Evolutionary conservation across 1,140 invertebrate species (phyloP).

Genomic region (Magallana angulata): DNA sequence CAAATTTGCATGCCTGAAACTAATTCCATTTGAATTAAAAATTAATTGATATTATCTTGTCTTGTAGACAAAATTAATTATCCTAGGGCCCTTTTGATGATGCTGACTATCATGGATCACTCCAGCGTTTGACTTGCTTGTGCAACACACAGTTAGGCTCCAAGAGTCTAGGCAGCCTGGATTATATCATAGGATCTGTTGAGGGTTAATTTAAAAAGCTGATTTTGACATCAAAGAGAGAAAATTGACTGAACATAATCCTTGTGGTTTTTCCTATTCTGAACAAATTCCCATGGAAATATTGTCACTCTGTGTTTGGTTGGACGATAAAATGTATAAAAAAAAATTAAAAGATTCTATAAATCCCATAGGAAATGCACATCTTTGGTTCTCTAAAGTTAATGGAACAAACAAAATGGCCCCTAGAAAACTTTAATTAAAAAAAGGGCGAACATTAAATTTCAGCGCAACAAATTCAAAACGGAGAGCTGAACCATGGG

Average conservation of each 20-base stretch:
- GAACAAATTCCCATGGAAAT: not conserved
- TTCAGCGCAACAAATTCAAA: no score
- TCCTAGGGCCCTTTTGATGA: not conserved
- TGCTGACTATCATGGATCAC: not conserved
- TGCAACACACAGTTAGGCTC: slow-evolving; percentile 20
- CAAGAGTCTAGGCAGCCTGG: slow-evolving; percentile 1
- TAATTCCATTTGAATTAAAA: slow-evolving; percentile 37
- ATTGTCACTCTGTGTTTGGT: not conserved
- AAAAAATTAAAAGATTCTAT: no score
- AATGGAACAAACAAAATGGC: no score
- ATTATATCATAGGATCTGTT: not conserved
- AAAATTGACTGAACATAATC: not conserved
- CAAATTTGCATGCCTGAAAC: slow-evolving; percentile 3
- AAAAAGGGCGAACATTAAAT: no score
- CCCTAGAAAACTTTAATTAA: no score
- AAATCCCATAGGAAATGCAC: no score
- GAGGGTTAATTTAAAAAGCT: slow-evolving; percentile 18
- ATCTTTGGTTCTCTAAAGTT: no score
- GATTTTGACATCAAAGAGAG: slow-evolving; percentile 12
- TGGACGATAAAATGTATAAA: no score
- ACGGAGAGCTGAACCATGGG: no score
- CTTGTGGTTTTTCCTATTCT: not conserved
- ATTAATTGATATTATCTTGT: slow-evolving; percentile 34
- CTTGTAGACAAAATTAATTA: slow-evolving; percentile 31
- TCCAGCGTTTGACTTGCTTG: slow-evolving; percentile 13